phyloP scores from a whole-genome alignment of 2,888 invertebrate species.

The Polydesmus complanatus region DNA sequence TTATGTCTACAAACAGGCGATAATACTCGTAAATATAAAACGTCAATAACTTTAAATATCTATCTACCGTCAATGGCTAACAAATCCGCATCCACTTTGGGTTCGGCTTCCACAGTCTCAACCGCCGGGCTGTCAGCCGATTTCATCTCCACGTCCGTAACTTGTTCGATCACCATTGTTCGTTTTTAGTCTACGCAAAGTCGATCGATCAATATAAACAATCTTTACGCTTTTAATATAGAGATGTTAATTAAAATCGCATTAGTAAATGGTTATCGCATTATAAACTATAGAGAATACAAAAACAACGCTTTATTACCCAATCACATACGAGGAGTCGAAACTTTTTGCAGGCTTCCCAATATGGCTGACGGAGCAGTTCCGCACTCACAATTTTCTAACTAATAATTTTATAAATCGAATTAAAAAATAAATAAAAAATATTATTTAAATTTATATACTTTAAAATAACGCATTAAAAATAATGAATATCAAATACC shows the following conservation, averaged over 20 bases:
- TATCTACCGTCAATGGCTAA: conserved; percentile 47
- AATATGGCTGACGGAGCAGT: not conserved
- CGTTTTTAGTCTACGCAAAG: too few species aligned
- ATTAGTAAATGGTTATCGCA: too few species aligned
- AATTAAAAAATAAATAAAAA: too few species aligned
- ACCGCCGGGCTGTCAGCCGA: conserved; percentile 49
- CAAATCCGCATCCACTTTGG: conserved; percentile 65
- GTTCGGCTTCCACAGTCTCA: conserved; percentile 38
- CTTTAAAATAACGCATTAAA: too few species aligned
- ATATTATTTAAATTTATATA: too few species aligned
- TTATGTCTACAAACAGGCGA: conserved; percentile 48
- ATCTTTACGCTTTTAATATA: too few species aligned
- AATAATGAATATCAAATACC: too few species aligned
- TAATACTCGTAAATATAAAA: not conserved
- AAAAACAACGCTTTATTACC: not conserved
- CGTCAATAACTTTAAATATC: conserved; percentile 2
- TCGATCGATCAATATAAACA: too few species aligned
- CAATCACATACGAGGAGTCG: not conserved
- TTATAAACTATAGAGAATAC: too few species aligned
- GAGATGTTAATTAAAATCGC: too few species aligned
- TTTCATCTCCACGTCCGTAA: conserved; percentile 71
- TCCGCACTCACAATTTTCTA: too few species aligned
- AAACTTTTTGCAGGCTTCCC: not conserved
- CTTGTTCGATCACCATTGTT: conserved; percentile 19
- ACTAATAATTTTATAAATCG: too few species aligned